Evolutionary conservation across 2,888 invertebrate genomes (phyloP).

Genomic region (Drosophila nigricruria): DNA sequence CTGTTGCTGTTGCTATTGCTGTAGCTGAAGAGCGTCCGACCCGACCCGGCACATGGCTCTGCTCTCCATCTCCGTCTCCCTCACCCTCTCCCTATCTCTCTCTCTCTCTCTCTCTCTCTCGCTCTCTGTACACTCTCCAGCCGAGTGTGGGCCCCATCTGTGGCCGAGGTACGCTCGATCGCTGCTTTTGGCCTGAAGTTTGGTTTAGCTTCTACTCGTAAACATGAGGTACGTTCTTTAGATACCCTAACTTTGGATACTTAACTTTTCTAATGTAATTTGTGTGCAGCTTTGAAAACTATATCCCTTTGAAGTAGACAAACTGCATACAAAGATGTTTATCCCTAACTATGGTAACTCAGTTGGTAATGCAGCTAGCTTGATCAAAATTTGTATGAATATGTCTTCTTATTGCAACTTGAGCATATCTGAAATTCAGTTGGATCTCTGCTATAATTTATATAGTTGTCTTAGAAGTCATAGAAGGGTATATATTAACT

Average conservation of each 20-base stretch:
- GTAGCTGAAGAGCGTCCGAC: conserved; percentile 70
- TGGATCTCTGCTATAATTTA: not conserved
- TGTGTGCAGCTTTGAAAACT: not conserved
- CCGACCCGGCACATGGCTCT: conserved; percentile 61
- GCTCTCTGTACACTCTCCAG: not conserved
- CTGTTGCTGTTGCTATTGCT: conserved; percentile 11
- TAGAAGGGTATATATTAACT: too few relatives aligned
- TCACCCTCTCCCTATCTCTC: not conserved
- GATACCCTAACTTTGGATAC: conserved; percentile 1
- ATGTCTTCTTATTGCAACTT: not conserved
- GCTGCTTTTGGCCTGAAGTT: conserved; percentile 60
- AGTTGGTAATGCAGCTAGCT: too few relatives aligned
- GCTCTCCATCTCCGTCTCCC: not conserved
- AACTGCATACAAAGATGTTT: not conserved
- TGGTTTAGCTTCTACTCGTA: conserved; percentile 67
- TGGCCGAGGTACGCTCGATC: conserved; percentile 52
- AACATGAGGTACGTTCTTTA: conserved; percentile 76
- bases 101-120: not conserved
- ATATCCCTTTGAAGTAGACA: not conserved
- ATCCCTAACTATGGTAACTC: not conserved
- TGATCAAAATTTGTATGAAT: not conserved
- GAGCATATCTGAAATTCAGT: not conserved
- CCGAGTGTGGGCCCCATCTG: conserved; percentile 33
- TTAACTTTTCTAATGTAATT: not conserved
- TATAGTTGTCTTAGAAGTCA: not conserved